These are phyloP conservation scores for Trachops cirrhosus DNA, from an alignment of 2,797 vertebrate species.

Conservation along the genomic window DNA sequence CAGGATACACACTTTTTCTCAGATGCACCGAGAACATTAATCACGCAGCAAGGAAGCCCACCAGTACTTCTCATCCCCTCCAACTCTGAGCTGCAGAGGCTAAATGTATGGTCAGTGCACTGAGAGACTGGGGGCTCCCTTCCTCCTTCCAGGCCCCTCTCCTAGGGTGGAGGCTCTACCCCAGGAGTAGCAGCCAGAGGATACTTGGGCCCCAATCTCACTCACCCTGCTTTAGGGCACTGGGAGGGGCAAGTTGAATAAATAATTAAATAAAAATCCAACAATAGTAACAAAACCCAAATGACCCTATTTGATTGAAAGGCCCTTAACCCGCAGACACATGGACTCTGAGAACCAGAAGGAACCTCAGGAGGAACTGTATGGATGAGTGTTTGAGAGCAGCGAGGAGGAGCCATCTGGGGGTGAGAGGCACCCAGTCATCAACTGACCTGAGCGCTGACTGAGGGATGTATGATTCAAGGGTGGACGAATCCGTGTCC, in stretches of 20 bases:
- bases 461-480: neutral
- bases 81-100: neutral
- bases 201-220: neutral
- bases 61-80: neutral
- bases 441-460: neutral
- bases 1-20: neutral
- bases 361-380: neutral
- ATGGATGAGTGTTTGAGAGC: neutral
- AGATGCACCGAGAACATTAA: neutral
- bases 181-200: neutral
- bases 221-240: neutral
- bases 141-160: neutral
- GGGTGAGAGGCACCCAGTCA: neutral
- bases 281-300: neutral
- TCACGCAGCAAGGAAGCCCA: neutral
- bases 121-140: neutral
- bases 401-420: neutral
- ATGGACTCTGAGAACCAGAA: neutral
- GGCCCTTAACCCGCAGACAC: neutral
- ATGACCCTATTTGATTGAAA: neutral
- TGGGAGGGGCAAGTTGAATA: neutral
- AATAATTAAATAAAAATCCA: conserved; percentile 31
- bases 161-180: neutral
- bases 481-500: neutral
- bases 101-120: neutral